phyloP scores from a whole-genome alignment of 2,888 invertebrate species.

The Agrilus mali region DNA sequence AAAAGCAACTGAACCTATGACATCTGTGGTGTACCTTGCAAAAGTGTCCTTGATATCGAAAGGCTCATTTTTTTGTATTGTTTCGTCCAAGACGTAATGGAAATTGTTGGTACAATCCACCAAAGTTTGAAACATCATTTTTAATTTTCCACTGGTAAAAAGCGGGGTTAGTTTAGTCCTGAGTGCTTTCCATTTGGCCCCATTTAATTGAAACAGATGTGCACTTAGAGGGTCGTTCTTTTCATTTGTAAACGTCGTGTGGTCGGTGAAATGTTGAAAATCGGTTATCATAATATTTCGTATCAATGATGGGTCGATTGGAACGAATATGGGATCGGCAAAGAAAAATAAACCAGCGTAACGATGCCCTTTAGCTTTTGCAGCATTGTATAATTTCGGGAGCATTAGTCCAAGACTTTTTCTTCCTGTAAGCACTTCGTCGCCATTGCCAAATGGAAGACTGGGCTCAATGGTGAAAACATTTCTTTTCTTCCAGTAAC shows the following conservation, averaged over 20 bases:
- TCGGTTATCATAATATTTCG: too few relatives aligned
- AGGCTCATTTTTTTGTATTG: neutral
- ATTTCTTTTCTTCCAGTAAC: slow-evolving; percentile 21
- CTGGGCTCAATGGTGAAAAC: slow-evolving; percentile 17
- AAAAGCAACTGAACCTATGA: slow-evolving; percentile 45
- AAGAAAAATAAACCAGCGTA: too few relatives aligned
- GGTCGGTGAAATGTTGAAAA: too few relatives aligned
- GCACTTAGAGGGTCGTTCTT: slow-evolving; percentile 30
- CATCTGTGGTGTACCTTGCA: slow-evolving; percentile 43
- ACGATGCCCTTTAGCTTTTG: too few relatives aligned
- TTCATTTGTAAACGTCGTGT: slow-evolving; percentile 15
- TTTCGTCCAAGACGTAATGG: slow-evolving; percentile 4
- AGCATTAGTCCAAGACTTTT: too few relatives aligned
- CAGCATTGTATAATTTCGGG: too few relatives aligned
- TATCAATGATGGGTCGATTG: too few relatives aligned
- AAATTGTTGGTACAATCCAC: slow-evolving; percentile 8
- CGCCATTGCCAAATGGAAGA: slow-evolving; percentile 21
- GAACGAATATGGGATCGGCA: too few relatives aligned
- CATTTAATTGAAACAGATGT: slow-evolving; percentile 29
- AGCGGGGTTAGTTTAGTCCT: slow-evolving; percentile 32
- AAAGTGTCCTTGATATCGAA: slow-evolving; percentile 31
- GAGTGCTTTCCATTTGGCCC: slow-evolving; percentile 37
- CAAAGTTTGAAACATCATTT: slow-evolving; percentile 12
- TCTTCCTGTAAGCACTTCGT: neutral
- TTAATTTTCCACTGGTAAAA: slow-evolving; percentile 15